These are phyloP conservation scores for Murina feae DNA, from an alignment of 2,113 vertebrate genomes.

Conservation along the genomic window DNA sequence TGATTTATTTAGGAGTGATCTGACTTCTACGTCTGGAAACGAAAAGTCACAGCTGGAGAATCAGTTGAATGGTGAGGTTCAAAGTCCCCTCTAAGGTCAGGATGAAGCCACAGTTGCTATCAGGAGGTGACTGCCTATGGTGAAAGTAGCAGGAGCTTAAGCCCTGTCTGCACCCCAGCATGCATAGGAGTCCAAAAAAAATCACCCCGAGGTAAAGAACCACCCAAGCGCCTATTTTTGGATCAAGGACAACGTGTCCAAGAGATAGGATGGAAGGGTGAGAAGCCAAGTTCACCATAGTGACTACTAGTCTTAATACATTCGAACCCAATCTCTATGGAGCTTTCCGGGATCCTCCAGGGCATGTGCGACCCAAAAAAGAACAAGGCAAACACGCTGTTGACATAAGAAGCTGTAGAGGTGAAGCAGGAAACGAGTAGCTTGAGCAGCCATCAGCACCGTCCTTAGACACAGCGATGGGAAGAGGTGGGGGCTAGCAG, in stretches of 20 bases:
- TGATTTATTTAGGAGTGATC: slow-evolving; percentile 3
- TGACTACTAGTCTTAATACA: not conserved
- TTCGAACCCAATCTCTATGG: not conserved
- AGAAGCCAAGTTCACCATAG: not conserved
- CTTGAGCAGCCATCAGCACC: not conserved
- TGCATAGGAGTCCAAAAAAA: not conserved
- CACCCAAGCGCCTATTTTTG: not conserved
- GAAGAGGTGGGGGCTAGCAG: not conserved
- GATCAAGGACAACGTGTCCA: not conserved
- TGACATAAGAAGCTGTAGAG: not conserved
- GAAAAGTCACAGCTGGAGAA: slow-evolving; percentile 21
- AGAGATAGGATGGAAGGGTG: not conserved
- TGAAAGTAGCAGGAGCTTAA: not conserved
- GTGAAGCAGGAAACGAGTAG: not conserved
- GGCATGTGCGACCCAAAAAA: not conserved
- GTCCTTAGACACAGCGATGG: not conserved
- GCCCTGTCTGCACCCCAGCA: not conserved
- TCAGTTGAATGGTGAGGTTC: not conserved
- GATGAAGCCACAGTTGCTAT: not conserved
- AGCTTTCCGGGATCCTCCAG: not conserved
- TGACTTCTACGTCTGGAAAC: not conserved
- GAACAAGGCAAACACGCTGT: fast-evolving
- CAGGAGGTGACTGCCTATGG: not conserved
- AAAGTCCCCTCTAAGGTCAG: not conserved
- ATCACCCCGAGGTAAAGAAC: not conserved